A percentile compares a stretch with the other conserved stretches of the same genome.
Evolutionary conservation across 2,113 vertebrate species (phyloP).

Genomic region (Catagonus wagneri): DNA sequence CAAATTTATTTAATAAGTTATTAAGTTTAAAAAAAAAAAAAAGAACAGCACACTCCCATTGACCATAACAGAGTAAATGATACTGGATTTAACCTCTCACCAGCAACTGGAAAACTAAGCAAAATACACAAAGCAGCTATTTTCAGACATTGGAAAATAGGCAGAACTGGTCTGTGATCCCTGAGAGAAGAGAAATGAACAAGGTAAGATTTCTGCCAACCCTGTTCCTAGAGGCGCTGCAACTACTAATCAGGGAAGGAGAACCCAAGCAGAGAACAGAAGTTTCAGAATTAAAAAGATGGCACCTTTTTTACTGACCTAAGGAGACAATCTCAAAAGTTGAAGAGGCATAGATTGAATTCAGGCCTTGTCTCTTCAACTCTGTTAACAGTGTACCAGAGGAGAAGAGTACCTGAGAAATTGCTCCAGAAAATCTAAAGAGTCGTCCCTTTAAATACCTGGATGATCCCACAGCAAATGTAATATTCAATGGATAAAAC

Average conservation of each 20-base stretch:
- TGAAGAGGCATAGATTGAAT: neutral
- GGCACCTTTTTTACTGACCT: neutral
- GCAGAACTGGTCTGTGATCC: neutral
- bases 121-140: constrained; percentile 34
- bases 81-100: neutral
- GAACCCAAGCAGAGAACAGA: neutral
- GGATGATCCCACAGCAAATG: neutral
- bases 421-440: neutral
- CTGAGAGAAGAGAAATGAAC: neutral
- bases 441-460: neutral
- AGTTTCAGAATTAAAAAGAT: neutral
- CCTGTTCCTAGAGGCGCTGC: neutral
- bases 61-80: neutral
- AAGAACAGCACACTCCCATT: neutral
- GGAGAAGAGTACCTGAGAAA: neutral
- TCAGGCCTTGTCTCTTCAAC: neutral
- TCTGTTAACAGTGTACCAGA: neutral
- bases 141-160: neutral
- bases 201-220: neutral
- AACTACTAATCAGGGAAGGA: neutral
- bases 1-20: neutral
- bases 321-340: neutral
- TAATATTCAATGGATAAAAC: too few relatives aligned
- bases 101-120: neutral
- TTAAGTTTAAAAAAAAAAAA: constrained; percentile 11